phyloP scores from a whole-genome alignment of 1,140 invertebrate species.

The Drosophila takahashii region DNA sequence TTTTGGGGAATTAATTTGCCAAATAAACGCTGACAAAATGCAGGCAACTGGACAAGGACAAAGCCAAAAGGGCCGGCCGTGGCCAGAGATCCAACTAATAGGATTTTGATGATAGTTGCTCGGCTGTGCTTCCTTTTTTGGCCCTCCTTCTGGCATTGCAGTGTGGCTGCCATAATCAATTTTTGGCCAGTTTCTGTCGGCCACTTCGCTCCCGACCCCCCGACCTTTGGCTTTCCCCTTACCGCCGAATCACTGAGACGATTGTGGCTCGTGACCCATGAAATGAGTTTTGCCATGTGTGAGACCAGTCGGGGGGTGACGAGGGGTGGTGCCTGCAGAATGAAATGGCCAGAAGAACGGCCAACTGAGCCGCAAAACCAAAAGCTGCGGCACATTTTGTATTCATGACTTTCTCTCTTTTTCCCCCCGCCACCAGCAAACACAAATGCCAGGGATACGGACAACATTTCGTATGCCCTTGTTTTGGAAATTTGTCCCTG shows the following conservation, averaged over 20 bases:
- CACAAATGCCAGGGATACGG: conserved; percentile 23
- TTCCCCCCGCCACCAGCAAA: background rate
- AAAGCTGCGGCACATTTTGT: conserved; percentile 74
- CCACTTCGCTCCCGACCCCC: background rate
- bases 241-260: conserved; percentile 43
- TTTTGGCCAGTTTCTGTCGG: conserved; percentile 67
- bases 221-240: background rate
- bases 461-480: background rate
- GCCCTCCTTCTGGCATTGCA: conserved; percentile 44
- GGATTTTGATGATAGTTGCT: conserved; percentile 82
- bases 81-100: conserved; percentile 73
- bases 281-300: conserved; percentile 82
- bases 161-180: conserved; percentile 73
- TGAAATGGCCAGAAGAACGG: conserved; percentile 59
- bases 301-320: conserved; percentile 8
- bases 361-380: conserved; percentile 70
- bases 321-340: background rate
- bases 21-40: conserved; percentile 83
- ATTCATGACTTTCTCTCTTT: conserved; percentile 63
- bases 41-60: conserved; percentile 78
- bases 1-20: conserved; percentile 83
- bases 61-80: conserved; percentile 44
- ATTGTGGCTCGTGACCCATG: conserved; percentile 77
- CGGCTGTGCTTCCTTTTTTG: conserved; percentile 31
- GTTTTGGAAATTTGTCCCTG: too few species aligned